phyloP scores from a whole-genome alignment of 2,797 vertebrate species.

The Fundulus diaphanus region DNA sequence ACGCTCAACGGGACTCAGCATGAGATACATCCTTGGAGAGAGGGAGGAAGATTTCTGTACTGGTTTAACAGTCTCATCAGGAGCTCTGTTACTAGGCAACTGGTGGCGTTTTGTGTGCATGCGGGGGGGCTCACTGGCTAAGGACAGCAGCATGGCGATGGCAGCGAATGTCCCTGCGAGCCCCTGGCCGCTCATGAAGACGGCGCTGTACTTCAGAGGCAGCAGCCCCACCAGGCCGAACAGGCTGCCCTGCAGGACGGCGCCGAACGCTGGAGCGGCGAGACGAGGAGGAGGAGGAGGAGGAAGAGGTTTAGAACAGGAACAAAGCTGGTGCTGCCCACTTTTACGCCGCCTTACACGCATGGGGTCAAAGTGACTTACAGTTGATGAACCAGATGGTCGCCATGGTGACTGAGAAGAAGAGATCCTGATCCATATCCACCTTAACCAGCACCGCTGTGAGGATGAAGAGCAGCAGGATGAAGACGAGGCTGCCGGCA shows the following conservation, averaged over 20 bases:
- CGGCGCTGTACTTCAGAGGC: constrained; percentile 85
- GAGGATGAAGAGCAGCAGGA: constrained; percentile 86
- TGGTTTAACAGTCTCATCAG: too few species aligned
- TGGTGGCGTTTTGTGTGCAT: neutral
- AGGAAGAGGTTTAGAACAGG: too few species aligned
- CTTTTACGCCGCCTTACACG: fast-evolving
- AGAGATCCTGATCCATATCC: constrained; percentile 70
- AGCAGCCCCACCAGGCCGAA: constrained; percentile 89
- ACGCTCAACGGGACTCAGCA: neutral
- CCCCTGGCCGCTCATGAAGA: constrained; percentile 93
- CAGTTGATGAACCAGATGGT: constrained; percentile 92
- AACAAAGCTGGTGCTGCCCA: neutral
- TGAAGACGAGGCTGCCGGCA: constrained; percentile 84
- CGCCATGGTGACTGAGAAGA: constrained; percentile 90
- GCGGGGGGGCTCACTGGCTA: constrained; percentile 83
- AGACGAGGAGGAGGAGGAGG: neutral
- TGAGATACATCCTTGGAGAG: neutral
- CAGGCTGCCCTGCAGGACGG: constrained; percentile 89
- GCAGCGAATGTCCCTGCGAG: constrained; percentile 91
- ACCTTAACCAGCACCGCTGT: constrained; percentile 86
- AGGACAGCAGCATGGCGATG: constrained; percentile 86
- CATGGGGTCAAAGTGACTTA: constrained; percentile 58
- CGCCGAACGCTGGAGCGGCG: constrained; percentile 87
- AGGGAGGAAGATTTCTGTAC: too few species aligned
- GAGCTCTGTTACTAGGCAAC: constrained; percentile 52